Conservation (phyloP, 2,888 invertebrate species). For the Campoplex capitator region DNA sequence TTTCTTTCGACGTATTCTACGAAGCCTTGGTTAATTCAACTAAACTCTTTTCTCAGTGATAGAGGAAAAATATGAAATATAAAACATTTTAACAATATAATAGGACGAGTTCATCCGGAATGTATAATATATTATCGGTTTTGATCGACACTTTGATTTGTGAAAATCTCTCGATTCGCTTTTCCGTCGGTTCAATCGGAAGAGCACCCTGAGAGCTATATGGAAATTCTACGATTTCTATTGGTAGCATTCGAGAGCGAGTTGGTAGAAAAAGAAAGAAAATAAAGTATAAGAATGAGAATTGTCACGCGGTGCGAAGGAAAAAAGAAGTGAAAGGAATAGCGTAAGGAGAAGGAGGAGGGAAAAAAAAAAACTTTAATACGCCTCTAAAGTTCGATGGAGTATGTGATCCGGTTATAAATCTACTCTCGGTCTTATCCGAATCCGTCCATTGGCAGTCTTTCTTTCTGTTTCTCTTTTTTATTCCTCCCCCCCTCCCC, state of each 20-base stretch:
- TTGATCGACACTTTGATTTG: slow-evolving; percentile 59
- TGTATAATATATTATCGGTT: slow-evolving; percentile 33
- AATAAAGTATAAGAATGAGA: slow-evolving; percentile 24
- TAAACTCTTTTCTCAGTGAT: too few relatives aligned
- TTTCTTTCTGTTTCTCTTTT: slow-evolving; percentile 25
- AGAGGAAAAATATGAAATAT: background rate
- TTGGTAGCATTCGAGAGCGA: slow-evolving; percentile 68
- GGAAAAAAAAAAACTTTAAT: slow-evolving; percentile 78
- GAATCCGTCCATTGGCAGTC: slow-evolving; percentile 64
- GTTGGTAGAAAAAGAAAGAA: slow-evolving; percentile 12
- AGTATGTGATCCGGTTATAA: slow-evolving; percentile 80
- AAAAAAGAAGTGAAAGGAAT: slow-evolving; percentile 16
- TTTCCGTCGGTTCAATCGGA: slow-evolving; percentile 18
- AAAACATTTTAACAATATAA: slow-evolving; percentile 41
- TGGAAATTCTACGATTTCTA: slow-evolving; percentile 72
- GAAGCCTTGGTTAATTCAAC: too few relatives aligned
- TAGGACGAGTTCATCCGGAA: slow-evolving; percentile 39
- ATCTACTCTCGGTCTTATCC: slow-evolving; percentile 77
- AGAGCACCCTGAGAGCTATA: slow-evolving; percentile 38
- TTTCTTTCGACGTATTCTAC: too few relatives aligned
- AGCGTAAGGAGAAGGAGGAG: background rate
- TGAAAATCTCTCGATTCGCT: slow-evolving; percentile 47
- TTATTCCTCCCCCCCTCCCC: slow-evolving; percentile 1
- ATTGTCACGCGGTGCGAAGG: slow-evolving; percentile 18
- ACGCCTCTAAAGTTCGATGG: slow-evolving; percentile 79